These are phyloP conservation scores for Drosophila phalerata DNA, from an alignment of 2,888 invertebrate genomes.

Conservation along the genomic window DNA sequence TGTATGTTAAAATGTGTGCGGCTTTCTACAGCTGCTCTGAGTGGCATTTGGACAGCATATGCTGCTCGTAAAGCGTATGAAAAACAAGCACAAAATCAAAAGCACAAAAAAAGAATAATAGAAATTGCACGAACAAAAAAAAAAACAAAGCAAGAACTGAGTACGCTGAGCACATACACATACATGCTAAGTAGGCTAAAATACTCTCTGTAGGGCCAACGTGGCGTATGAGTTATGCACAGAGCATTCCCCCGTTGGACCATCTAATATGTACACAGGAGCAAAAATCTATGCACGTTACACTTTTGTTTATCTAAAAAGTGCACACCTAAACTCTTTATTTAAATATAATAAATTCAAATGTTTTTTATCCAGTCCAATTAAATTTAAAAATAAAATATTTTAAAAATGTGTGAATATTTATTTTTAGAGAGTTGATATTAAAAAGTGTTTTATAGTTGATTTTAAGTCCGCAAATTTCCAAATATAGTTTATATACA, in stretches of 20 bases:
- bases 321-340: too few relatives aligned
- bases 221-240: constrained; percentile 54
- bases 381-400: too few relatives aligned
- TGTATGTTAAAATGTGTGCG: constrained; percentile 38
- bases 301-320: too few relatives aligned
- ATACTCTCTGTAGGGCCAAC: constrained; percentile 16
- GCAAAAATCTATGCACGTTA: too few relatives aligned
- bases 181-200: constrained; percentile 55
- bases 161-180: not conserved
- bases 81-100: constrained; percentile 3
- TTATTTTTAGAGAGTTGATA: too few relatives aligned
- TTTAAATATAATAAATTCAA: too few relatives aligned
- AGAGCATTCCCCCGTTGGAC: constrained; percentile 36
- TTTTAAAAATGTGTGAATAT: too few relatives aligned
- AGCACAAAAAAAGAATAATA: constrained; percentile 6
- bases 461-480: too few relatives aligned
- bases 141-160: constrained; percentile 2
- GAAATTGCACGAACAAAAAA: not conserved
- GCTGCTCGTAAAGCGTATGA: constrained; percentile 12
- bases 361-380: too few relatives aligned
- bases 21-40: constrained; percentile 18
- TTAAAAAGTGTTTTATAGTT: too few relatives aligned
- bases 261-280: constrained; percentile 18
- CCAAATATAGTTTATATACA: too few relatives aligned
- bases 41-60: constrained; percentile 38